Evolutionary conservation across 2,113 vertebrate species (phyloP).

Genomic region (Sphyrna mokarran): DNA sequence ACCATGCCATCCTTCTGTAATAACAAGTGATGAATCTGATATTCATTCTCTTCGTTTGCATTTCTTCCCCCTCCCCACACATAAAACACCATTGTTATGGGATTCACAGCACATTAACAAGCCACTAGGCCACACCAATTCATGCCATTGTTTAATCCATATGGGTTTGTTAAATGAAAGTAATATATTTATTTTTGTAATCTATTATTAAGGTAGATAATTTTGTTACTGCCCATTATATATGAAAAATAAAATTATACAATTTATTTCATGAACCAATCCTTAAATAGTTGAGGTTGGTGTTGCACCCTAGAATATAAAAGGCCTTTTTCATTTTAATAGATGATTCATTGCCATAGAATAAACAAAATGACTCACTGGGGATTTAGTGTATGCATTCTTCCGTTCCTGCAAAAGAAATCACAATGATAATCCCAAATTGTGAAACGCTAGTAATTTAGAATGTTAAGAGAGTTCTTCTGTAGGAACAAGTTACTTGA

Average conservation of each 20-base stretch:
- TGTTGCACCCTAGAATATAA: not conserved
- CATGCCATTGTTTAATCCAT: not conserved
- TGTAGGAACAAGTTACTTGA: not conserved
- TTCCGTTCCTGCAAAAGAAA: not conserved
- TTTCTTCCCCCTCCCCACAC: not conserved
- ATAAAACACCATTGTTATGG: not conserved
- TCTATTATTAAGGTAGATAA: not conserved
- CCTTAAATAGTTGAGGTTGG: not conserved
- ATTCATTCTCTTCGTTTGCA: not conserved
- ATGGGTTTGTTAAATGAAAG: not conserved
- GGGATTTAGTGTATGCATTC: not conserved
- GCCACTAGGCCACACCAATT: not conserved
- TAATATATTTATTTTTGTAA: not conserved
- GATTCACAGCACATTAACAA: not conserved
- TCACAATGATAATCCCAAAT: not conserved
- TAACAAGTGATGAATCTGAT: not conserved
- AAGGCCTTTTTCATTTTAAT: not conserved
- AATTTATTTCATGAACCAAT: not conserved
- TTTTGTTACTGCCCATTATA: not conserved
- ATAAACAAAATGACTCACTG: not conserved
- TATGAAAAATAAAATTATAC: not conserved
- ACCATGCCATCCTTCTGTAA: not conserved
- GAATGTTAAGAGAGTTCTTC: not conserved
- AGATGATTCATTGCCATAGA: not conserved
- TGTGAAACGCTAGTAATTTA: not conserved